A percentile compares a stretch with the other conserved stretches of the same genome.
These are phyloP conservation scores for Pogonophryne albipinna DNA, from an alignment of 2,797 vertebrate genomes.

Conservation along the genomic window DNA sequence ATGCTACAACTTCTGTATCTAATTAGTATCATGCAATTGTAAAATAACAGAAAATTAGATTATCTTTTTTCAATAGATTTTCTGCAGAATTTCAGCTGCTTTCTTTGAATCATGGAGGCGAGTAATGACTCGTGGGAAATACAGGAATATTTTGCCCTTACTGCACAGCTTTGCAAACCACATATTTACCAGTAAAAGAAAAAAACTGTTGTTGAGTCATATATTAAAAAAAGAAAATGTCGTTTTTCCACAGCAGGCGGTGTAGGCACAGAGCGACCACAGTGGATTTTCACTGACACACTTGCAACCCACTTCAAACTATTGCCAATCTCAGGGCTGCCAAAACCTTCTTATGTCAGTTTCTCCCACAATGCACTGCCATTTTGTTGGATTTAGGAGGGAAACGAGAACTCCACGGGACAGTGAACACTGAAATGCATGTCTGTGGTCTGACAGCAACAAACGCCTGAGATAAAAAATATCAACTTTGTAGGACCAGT, in stretches of 20 bases:
- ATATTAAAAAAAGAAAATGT: conserved; percentile 47
- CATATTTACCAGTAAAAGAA: conserved; percentile 22
- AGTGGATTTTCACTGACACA: conserved; percentile 43
- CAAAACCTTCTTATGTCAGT: conserved; percentile 55
- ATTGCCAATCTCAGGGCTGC: conserved; percentile 34
- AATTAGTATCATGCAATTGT: neutral
- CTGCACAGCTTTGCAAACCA: conserved; percentile 17
- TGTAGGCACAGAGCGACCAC: conserved; percentile 38
- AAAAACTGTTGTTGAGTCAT: conserved; percentile 57
- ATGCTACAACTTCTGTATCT: neutral
- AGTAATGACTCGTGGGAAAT: neutral
- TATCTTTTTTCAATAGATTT: no score
- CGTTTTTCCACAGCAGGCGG: conserved; percentile 56
- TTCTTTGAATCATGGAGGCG: neutral
- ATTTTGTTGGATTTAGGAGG: conserved; percentile 11
- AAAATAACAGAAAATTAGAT: no score
- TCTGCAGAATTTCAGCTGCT: neutral
- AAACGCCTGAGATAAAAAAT: neutral
- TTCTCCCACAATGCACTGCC: conserved; percentile 1
- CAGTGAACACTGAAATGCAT: neutral
- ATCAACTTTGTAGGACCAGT: neutral
- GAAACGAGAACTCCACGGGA: conserved; percentile 1
- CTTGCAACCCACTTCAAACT: conserved; percentile 57
- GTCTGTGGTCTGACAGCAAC: neutral
- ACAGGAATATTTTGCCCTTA: conserved; percentile 3